Base-by-base conservation (phyloP, 1,140 invertebrate species). In the Rhagoletis pomonella region DNA sequence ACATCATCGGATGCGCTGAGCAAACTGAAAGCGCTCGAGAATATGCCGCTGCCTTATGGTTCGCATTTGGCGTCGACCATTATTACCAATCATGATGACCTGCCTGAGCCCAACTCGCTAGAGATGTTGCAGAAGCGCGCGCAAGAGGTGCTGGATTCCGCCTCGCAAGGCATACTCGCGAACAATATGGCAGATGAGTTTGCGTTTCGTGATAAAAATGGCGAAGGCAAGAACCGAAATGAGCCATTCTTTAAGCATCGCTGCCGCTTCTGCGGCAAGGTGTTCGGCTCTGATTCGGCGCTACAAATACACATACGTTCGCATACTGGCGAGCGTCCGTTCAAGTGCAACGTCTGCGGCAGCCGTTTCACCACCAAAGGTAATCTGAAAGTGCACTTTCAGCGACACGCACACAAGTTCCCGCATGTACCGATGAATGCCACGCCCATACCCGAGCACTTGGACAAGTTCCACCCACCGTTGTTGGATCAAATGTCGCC, bases 341-440 rank as follows among this genome's bases (percentile, higher is more conserved):
- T 98, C 94, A 98, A 98, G 94, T 99, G 99, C 95, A 99, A 99
- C 94, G 97, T 99, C 88, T 99, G 99, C 94, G 98, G 98, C 85
- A 98, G 97, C 93, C 95, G 97, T 89, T 99, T 99, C 94, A 99
- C 98, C 87, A 99, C 99, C 89, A 99, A 99, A 95, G 98, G 98
- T 89, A 99, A 99, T 93, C 95, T 99, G 55, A 98, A 98, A 95
- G 98, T 99, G 85, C 98, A 99, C 94, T 99, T 99, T 94, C 98
- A 99, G 94, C 96, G 98, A 91, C 98, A 99, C 93, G 97, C 97
- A 90, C 95, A 97, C 89, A 98, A 98, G 94, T 99, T 99, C 94
- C 98, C 98, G 87, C 97, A 98, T 94, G 96, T 98, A 90, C 97
- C 98, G 94, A 98, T 99, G 98, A 98, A 98, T 94, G 97, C 98